phyloP scores from a whole-genome alignment of 1,140 invertebrate genomes.

The Antheraea pernyi region DNA sequence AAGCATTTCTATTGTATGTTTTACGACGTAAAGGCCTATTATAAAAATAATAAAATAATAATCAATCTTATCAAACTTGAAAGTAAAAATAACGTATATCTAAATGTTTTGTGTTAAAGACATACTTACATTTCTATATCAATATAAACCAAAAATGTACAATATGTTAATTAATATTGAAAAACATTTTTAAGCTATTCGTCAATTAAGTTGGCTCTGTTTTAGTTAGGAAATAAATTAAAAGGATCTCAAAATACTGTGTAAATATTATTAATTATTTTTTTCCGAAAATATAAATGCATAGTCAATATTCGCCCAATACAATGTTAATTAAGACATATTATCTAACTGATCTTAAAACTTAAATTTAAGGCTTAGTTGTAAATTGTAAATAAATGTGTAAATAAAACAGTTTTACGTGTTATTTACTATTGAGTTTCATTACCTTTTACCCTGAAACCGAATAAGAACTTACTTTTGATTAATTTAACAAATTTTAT shows the following conservation, averaged over 20 bases:
- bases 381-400: constrained; percentile 58
- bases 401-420: constrained; percentile 71
- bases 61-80: too few species aligned
- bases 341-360: not conserved
- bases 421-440: constrained; percentile 39
- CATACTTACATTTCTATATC: too few species aligned
- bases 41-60: too few species aligned
- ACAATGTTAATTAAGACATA: constrained; percentile 14
- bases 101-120: too few species aligned
- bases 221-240: not conserved
- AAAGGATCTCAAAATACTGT: not conserved
- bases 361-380: constrained; percentile 16
- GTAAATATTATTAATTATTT: constrained; percentile 12
- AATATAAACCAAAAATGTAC: too few species aligned
- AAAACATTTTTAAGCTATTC: too few species aligned
- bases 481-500: too few species aligned
- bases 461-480: too few species aligned
- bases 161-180: not conserved
- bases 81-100: too few species aligned
- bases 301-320: constrained; percentile 18
- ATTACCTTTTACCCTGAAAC: not conserved
- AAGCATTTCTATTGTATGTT: too few species aligned
- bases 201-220: not conserved
- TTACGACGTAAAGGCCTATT: too few species aligned
- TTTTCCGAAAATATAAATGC: constrained; percentile 10